These are phyloP conservation scores for Cryptocheilus praepositus DNA, from an alignment of 2,888 invertebrate species.

Conservation along the genomic window DNA sequence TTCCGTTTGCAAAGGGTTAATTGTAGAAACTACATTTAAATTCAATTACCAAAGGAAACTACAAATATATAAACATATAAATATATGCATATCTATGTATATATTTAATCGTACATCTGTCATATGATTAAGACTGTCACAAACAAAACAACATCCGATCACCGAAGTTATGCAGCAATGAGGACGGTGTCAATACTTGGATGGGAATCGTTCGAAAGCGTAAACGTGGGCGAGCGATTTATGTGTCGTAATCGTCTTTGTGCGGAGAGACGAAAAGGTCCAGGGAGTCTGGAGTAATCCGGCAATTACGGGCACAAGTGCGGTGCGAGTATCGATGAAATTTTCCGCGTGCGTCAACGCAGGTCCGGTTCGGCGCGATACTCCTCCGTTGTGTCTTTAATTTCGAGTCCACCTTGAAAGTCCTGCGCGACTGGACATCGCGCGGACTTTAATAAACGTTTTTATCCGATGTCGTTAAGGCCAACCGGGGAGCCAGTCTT, in stretches of 20 bases:
- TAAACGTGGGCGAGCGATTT: not conserved
- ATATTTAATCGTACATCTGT: no score
- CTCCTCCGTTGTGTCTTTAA: constrained; percentile 23
- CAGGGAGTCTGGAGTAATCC: not conserved
- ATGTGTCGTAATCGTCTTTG: not conserved
- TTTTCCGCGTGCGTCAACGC: constrained; percentile 23
- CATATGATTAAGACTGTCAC: no score
- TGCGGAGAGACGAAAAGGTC: not conserved
- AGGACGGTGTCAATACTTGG: no score
- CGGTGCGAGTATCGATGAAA: constrained; percentile 12
- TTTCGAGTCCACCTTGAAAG: constrained; percentile 51
- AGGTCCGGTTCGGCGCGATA: constrained; percentile 31
- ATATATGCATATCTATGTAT: no score
- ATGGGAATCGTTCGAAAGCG: no score
- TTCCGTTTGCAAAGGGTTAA: no score
- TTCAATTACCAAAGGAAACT: no score
- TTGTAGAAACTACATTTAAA: no score
- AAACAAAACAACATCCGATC: no score
- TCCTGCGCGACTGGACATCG: constrained; percentile 11
- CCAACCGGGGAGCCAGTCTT: constrained; percentile 25
- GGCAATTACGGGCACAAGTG: no score
- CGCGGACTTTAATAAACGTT: constrained; percentile 27
- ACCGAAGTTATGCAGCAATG: no score
- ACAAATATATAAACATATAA: no score
- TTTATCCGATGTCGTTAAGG: constrained; percentile 36